Conservation (phyloP, 2,797 vertebrate genomes). For the Acanthurus tractus region DNA sequence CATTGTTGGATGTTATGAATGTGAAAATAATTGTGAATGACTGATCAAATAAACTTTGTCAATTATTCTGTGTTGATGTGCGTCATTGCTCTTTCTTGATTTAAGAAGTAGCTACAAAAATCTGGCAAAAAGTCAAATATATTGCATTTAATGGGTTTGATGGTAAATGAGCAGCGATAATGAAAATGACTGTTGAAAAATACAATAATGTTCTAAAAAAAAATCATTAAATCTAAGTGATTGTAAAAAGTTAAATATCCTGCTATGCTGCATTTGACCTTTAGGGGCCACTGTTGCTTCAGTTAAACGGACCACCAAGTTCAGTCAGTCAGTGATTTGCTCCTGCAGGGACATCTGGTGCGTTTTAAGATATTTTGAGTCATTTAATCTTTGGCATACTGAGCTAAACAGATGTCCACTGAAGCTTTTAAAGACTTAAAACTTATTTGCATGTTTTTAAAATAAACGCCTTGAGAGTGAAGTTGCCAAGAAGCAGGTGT, state of each 20-base stretch:
- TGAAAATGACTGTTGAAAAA: neutral
- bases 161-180: neutral
- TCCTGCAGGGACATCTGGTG: slow-evolving; percentile 16
- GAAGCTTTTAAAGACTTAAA: neutral
- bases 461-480: neutral
- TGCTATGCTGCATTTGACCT: slow-evolving; percentile 5
- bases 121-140: neutral
- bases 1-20: slow-evolving; percentile 35
- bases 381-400: slow-evolving; percentile 24
- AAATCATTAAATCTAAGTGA: neutral
- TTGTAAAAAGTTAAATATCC: neutral
- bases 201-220: neutral
- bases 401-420: slow-evolving; percentile 21
- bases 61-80: slow-evolving; percentile 6
- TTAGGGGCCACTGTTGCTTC: slow-evolving; percentile 36
- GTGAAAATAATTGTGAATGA: slow-evolving; percentile 44
- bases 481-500: neutral
- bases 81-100: neutral
- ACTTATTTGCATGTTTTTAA: slow-evolving; percentile 19
- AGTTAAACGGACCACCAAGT: neutral
- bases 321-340: slow-evolving; percentile 13
- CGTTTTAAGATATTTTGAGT: slow-evolving; percentile 29
- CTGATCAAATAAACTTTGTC: slow-evolving; percentile 62
- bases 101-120: neutral
- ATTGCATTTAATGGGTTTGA: neutral